Evolutionary conservation across 2,888 invertebrate species (phyloP).

Genomic region (Muscina levida): DNA sequence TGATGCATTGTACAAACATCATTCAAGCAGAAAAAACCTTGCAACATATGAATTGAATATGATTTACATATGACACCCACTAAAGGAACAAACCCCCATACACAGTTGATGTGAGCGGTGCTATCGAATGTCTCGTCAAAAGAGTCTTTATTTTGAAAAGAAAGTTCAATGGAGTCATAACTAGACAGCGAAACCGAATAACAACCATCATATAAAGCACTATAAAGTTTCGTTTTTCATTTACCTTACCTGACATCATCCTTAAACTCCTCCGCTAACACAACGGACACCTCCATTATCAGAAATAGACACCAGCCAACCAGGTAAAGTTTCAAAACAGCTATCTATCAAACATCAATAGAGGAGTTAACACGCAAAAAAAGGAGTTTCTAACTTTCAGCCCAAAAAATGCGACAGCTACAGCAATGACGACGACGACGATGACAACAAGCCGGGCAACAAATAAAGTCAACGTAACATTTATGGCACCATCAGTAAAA

Average conservation of each 20-base stretch:
- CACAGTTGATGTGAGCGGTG: conserved; percentile 35
- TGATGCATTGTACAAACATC: no score
- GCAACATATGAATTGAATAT: not conserved
- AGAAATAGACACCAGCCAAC: not conserved
- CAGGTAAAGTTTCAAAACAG: not conserved
- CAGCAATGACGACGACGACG: not conserved
- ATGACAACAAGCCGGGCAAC: conserved; percentile 10
- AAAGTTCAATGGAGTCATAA: conserved; percentile 57
- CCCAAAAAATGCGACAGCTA: conserved; percentile 25
- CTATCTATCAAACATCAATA: conserved; percentile 54
- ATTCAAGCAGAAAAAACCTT: not conserved
- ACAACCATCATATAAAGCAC: not conserved
- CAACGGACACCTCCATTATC: not conserved
- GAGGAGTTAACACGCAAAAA: conserved; percentile 51
- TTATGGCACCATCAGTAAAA: conserved; percentile 47
- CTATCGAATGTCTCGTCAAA: conserved; percentile 32
- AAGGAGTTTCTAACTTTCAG: conserved; percentile 51
- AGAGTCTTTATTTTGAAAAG: conserved; percentile 44
- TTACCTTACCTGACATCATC: no score
- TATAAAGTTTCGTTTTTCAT: conserved; percentile 34
- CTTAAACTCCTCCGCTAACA: conserved; percentile 5
- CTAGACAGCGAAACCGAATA: conserved; percentile 18
- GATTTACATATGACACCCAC: conserved; percentile 55
- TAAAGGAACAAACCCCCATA: conserved; percentile 14
- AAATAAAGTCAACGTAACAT: conserved; percentile 46